These are phyloP conservation scores for Prunella fulvescens DNA, from an alignment of 2,113 vertebrate genomes.

Conservation along the genomic window DNA sequence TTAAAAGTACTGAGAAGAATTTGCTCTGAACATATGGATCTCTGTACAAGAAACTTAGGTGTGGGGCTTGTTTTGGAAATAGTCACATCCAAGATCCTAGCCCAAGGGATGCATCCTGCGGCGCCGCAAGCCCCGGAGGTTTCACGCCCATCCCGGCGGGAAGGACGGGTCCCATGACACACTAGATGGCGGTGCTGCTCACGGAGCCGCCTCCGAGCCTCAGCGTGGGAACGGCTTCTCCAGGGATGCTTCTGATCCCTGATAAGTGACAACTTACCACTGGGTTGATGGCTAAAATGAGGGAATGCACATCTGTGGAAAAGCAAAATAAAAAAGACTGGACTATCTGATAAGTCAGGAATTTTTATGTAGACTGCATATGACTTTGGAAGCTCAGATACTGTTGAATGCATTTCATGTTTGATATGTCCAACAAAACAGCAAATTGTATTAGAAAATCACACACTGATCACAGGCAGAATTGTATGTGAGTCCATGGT, in stretches of 20 bases:
- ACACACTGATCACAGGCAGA: background rate
- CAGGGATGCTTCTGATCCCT: background rate
- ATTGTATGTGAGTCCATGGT: accelerated
- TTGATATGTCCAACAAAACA: background rate
- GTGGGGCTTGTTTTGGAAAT: background rate
- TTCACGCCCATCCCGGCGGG: accelerated
- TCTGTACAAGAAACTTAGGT: background rate
- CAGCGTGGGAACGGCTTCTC: background rate
- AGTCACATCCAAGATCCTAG: background rate
- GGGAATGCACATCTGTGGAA: background rate
- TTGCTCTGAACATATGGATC: background rate
- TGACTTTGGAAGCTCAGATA: background rate
- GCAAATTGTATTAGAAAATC: background rate
- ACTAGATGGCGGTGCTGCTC: background rate
- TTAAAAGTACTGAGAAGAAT: background rate
- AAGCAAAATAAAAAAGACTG: background rate
- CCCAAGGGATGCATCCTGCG: background rate
- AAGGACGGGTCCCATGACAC: background rate
- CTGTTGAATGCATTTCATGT: background rate
- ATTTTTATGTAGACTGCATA: background rate
- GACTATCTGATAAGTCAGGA: background rate
- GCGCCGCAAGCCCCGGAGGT: accelerated
- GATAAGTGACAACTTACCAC: accelerated
- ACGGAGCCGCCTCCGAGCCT: background rate
- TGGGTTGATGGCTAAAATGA: background rate